Percentiles rank a stretch among this genome's conserved stretches.
Conservation (phyloP, 2,113 vertebrate species). For the Elgaria multicarinata region DNA sequence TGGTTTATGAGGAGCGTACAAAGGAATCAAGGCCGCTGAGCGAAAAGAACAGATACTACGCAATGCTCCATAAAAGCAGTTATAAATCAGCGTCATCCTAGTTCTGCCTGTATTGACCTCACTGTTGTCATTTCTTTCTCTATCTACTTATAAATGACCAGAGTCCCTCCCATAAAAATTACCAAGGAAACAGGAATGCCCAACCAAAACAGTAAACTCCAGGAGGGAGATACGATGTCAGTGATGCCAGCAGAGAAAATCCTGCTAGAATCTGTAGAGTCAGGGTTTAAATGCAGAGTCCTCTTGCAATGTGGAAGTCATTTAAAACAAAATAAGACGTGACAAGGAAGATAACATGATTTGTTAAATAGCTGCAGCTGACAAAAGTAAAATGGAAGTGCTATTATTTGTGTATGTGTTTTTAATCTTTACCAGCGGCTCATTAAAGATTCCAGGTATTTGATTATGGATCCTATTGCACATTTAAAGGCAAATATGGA, state of each 20-base stretch:
- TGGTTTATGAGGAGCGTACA: background rate
- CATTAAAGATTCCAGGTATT: background rate
- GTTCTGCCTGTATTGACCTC: background rate
- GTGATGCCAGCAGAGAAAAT: background rate
- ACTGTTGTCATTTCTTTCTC: background rate
- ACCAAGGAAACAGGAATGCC: background rate
- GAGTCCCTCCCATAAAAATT: background rate
- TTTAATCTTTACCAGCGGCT: background rate
- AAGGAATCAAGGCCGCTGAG: conserved; percentile 9
- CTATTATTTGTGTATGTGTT: background rate
- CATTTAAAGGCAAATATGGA: background rate
- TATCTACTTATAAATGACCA: background rate
- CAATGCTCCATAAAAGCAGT: conserved; percentile 5
- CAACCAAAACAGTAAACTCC: background rate
- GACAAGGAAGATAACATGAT: background rate
- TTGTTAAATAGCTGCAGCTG: background rate
- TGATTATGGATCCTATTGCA: background rate
- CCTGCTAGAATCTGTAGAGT: background rate
- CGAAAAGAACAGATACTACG: background rate
- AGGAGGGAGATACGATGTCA: background rate
- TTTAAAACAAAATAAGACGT: background rate
- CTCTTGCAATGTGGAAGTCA: background rate
- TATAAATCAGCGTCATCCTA: background rate
- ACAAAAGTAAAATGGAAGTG: background rate
- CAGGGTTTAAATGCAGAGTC: background rate